Conservation (phyloP, 1,140 invertebrate genomes). For the Cryptotermes secundus region DNA sequence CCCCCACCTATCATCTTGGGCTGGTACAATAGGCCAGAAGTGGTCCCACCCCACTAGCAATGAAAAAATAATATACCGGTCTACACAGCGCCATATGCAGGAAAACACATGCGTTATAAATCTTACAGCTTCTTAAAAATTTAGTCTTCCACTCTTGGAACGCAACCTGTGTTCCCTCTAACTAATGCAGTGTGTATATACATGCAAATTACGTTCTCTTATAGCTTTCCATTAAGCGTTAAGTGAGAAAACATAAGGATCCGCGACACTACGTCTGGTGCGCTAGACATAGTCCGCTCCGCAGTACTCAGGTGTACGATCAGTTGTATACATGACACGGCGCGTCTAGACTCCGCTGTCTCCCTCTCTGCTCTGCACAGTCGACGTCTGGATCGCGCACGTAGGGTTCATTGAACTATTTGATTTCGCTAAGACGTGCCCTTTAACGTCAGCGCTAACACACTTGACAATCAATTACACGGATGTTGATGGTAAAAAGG, state of each 20-base stretch:
- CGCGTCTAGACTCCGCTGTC: neutral
- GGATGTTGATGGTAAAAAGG: neutral
- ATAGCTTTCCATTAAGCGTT: neutral
- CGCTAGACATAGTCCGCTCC: neutral
- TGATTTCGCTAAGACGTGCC: neutral
- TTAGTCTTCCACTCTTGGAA: neutral
- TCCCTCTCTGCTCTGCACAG: neutral
- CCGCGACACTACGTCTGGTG: neutral
- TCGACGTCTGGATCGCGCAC: neutral
- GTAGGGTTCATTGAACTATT: slow-evolving; percentile 7
- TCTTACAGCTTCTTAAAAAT: neutral
- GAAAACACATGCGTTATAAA: neutral
- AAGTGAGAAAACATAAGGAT: neutral
- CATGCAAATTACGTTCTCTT: neutral
- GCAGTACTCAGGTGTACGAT: neutral
- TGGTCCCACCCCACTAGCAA: no score
- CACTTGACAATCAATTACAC: neutral
- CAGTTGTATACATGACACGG: neutral
- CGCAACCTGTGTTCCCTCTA: neutral
- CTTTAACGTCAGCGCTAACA: neutral
- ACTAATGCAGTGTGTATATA: neutral
- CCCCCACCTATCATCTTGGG: no score
- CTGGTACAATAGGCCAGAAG: no score
- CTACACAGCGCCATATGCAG: no score
- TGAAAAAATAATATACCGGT: no score